Percentiles rank a stretch among this genome's conserved stretches.
These are phyloP conservation scores for Limonius californicus DNA, from an alignment of 1,140 invertebrate species.

Conservation along the genomic window DNA sequence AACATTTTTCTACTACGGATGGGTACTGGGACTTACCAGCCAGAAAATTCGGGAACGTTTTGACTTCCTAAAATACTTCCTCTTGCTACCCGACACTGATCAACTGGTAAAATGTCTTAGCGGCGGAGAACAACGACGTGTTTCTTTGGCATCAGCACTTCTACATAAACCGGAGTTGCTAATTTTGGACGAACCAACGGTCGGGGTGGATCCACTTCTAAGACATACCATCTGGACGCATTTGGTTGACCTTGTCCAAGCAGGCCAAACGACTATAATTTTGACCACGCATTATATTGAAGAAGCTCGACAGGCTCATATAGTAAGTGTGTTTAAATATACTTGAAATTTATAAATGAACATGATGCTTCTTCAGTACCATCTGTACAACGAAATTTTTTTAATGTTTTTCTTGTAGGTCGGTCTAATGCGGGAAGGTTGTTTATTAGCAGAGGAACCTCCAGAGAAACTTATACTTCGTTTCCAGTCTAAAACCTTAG, in stretches of 20 bases:
- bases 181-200: slow-evolving; percentile 91
- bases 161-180: slow-evolving; percentile 85
- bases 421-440: slow-evolving; percentile 88
- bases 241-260: slow-evolving; percentile 80
- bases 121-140: slow-evolving; percentile 84
- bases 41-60: slow-evolving; percentile 68
- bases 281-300: slow-evolving; percentile 98
- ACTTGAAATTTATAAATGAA: not conserved
- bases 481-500: slow-evolving; percentile 75
- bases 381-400: no score
- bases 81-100: slow-evolving; percentile 63
- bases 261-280: slow-evolving; percentile 84
- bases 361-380: not conserved
- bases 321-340: slow-evolving; percentile 52
- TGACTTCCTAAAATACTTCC: slow-evolving; percentile 76
- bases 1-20: not conserved
- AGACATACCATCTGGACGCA: slow-evolving; percentile 95
- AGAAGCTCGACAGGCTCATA: slow-evolving; percentile 85
- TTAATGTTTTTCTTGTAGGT: slow-evolving; percentile 57
- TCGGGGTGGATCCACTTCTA: slow-evolving; percentile 90
- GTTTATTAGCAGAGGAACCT: slow-evolving; percentile 86
- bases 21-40: not conserved
- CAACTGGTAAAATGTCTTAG: slow-evolving; percentile 77
- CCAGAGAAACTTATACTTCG: slow-evolving; percentile 74
- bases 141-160: slow-evolving; percentile 82